phyloP scores from a whole-genome alignment of 2,888 invertebrate genomes.

The Margaritifera margaritifera region DNA sequence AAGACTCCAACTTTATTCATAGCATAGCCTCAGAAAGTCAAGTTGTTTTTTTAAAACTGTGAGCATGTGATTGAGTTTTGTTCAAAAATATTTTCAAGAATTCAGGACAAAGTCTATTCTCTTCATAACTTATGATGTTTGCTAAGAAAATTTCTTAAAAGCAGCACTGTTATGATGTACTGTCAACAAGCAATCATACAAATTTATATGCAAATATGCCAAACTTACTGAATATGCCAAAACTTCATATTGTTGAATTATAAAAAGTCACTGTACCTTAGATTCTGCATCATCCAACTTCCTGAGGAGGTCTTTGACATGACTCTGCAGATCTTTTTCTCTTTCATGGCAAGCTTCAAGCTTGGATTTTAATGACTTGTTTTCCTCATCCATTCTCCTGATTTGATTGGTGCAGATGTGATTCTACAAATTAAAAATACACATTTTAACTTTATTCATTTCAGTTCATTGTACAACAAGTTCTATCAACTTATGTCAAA shows the following conservation, averaged over 20 bases:
- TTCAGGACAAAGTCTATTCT: no score
- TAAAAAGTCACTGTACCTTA: constrained; percentile 57
- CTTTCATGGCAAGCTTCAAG: constrained; percentile 83
- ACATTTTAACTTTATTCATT: no score
- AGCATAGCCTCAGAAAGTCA: no score
- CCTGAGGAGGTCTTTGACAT: constrained; percentile 88
- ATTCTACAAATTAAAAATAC: constrained; percentile 66
- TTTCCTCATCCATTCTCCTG: constrained; percentile 92
- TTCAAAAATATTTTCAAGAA: no score
- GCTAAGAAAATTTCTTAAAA: neutral
- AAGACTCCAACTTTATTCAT: no score
- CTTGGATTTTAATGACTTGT: constrained; percentile 86
- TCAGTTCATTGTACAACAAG: no score
- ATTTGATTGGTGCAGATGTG: constrained; percentile 77
- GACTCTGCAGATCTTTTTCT: constrained; percentile 84
- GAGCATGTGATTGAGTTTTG: no score
- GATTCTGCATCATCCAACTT: constrained; percentile 81
- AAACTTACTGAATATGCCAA: neutral
- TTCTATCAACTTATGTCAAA: no score
- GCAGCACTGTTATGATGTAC: no score
- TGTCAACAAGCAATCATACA: no score
- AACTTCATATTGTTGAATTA: neutral
- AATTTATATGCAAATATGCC: neutral
- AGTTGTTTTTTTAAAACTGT: no score
- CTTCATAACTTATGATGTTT: no score